Evolutionary conservation across 2,888 invertebrate species (phyloP).

Genomic region (Cephus rjabovi): DNA sequence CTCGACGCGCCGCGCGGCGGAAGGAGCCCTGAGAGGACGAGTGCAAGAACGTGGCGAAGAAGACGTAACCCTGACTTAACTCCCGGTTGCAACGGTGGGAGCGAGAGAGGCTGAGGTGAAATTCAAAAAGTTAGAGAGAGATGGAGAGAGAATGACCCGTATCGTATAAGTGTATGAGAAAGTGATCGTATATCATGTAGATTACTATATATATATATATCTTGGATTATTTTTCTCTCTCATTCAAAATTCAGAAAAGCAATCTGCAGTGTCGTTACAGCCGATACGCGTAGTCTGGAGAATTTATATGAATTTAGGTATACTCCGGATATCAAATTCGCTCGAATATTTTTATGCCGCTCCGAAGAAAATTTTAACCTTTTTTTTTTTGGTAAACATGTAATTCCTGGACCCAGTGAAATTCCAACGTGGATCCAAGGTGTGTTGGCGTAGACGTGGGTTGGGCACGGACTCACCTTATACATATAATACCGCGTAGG

Average conservation of each 20-base stretch:
- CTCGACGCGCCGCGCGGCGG: constrained; percentile 26
- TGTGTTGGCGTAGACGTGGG: constrained; percentile 58
- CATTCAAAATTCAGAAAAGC: neutral
- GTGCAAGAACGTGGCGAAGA: neutral
- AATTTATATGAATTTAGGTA: neutral
- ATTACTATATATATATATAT: neutral
- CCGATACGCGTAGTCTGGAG: neutral
- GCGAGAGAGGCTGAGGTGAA: neutral
- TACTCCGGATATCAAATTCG: neutral
- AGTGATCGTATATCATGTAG: neutral
- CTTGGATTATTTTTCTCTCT: neutral
- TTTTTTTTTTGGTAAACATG: constrained; percentile 17
- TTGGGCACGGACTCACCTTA: constrained; percentile 36
- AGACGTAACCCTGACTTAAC: neutral
- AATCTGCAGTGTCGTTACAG: neutral
- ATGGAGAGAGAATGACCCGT: neutral
- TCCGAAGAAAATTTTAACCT: neutral
- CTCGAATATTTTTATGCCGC: neutral
- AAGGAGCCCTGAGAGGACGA: constrained; percentile 14
- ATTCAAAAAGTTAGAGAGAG: neutral
- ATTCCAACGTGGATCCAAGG: constrained; percentile 44
- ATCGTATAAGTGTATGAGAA: neutral
- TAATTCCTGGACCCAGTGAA: constrained; percentile 49
- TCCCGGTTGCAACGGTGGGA: neutral
- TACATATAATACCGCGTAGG: constrained; percentile 12